phyloP scores from a whole-genome alignment of 2,888 invertebrate species.

The Alcis repandata region DNA sequence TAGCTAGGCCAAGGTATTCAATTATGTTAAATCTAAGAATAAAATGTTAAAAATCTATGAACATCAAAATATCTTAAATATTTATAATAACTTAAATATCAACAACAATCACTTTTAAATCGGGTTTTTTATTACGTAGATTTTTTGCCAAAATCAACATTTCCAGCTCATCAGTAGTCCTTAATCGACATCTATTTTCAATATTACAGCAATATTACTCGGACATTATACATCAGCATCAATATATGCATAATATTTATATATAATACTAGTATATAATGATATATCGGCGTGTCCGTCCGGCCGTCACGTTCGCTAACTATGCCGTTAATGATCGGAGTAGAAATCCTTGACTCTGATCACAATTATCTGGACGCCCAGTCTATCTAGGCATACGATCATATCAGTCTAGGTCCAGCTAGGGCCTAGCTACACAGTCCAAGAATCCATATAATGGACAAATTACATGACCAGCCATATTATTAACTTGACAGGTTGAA shows the following conservation, averaged over 20 bases:
- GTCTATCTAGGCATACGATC: constrained; percentile 60
- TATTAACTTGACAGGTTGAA: constrained; percentile 74
- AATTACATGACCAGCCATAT: constrained; percentile 69
- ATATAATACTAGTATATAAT: constrained; percentile 8
- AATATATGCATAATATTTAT: not conserved
- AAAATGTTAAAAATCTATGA: too few species aligned
- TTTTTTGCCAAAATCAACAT: too few species aligned
- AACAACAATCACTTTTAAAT: too few species aligned
- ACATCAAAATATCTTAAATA: too few species aligned
- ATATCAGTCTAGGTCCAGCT: constrained; percentile 7
- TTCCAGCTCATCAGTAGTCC: too few species aligned
- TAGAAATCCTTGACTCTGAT: constrained; percentile 81
- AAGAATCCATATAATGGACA: constrained; percentile 71
- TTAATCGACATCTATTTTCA: not conserved
- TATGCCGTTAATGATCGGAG: constrained; percentile 52
- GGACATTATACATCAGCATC: too few species aligned
- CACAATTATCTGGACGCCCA: constrained; percentile 82
- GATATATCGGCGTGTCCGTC: constrained; percentile 29
- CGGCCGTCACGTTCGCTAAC: constrained; percentile 37
- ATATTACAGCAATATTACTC: not conserved
- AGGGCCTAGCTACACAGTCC: constrained; percentile 28
- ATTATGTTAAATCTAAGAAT: too few species aligned
- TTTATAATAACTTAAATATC: too few species aligned
- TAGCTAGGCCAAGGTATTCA: not conserved
- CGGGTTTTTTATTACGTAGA: too few species aligned